A percentile compares a stretch with the other conserved stretches of the same genome.
Evolutionary conservation across 2,113 vertebrate genomes (phyloP).

Genomic region (Collichthys lucidus): DNA sequence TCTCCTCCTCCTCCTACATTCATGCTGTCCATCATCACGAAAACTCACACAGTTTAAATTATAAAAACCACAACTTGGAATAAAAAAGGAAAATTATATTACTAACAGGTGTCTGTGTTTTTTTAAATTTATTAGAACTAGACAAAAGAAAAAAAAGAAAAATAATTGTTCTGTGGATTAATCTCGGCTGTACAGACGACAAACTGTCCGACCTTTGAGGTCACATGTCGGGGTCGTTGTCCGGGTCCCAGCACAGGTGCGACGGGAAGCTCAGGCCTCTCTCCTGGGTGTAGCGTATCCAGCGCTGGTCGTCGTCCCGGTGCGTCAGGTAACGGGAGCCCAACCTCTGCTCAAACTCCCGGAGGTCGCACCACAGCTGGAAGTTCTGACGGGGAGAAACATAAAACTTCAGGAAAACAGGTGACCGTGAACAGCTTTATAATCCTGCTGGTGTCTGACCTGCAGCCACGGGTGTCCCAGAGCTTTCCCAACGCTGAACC

Average conservation of each 20-base stretch:
- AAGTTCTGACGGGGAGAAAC: conserved; percentile 72
- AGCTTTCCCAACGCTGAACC: conserved; percentile 83
- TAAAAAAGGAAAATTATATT: conserved; percentile 78
- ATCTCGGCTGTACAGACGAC: background rate
- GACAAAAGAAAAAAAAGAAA: background rate
- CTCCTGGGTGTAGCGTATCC: conserved; percentile 69
- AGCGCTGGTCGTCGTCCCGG: conserved; percentile 74
- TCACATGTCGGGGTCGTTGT: conserved; percentile 18
- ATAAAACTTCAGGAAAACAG: too few relatives aligned
- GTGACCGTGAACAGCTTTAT: too few relatives aligned
- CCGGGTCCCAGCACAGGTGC: conserved; percentile 47
- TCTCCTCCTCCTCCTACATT: conserved; percentile 36
- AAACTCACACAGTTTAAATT: conserved; percentile 36
- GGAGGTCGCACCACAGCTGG: conserved; percentile 84
- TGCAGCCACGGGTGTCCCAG: conserved; percentile 84
- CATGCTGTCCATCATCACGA: conserved; percentile 39
- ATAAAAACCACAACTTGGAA: conserved; percentile 71
- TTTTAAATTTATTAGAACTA: conserved; percentile 10
- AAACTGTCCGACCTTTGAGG: conserved; percentile 30
- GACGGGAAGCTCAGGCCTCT: conserved; percentile 68
- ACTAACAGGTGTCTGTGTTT: conserved; percentile 63
- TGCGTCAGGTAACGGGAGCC: conserved; percentile 83
- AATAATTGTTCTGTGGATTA: background rate
- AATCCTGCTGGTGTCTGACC: conserved; percentile 54
- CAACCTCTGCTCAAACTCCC: conserved; percentile 78